phyloP scores from a whole-genome alignment of 2,113 vertebrate species.

The Eclectus roratus region DNA sequence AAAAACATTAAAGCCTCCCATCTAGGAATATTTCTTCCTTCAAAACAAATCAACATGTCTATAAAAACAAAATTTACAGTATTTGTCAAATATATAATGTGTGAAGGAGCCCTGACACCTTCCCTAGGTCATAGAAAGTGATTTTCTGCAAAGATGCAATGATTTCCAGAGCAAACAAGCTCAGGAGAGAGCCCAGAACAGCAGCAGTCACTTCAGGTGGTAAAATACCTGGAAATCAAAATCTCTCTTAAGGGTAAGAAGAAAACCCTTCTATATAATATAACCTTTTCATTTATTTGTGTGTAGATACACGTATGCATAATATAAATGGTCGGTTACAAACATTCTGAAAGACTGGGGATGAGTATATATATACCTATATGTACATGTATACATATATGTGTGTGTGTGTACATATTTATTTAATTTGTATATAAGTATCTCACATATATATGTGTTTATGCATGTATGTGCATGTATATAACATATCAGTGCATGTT shows the following conservation, averaged over 20 bases:
- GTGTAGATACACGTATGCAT: fast-evolving
- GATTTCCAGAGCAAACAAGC: background rate
- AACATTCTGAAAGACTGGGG: background rate
- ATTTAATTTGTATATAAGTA: background rate
- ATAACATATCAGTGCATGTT: background rate
- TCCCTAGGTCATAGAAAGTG: background rate
- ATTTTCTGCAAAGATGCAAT: background rate
- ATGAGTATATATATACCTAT: background rate
- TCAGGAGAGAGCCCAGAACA: background rate
- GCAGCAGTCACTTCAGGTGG: background rate
- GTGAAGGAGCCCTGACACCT: background rate
- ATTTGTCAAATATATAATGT: background rate
- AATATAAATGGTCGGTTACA: background rate
- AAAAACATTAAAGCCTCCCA: background rate
- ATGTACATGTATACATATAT: too few relatives aligned
- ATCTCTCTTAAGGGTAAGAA: background rate
- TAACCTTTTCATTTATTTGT: background rate
- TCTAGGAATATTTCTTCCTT: background rate
- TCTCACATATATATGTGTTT: background rate
- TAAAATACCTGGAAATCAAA: background rate
- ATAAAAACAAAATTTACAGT: background rate
- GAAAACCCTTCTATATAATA: background rate
- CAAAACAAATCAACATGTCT: background rate
- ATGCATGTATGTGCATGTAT: background rate
- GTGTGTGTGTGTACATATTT: background rate